Conservation (phyloP, 2,113 vertebrate genomes). For the Pantherophis guttatus region DNA sequence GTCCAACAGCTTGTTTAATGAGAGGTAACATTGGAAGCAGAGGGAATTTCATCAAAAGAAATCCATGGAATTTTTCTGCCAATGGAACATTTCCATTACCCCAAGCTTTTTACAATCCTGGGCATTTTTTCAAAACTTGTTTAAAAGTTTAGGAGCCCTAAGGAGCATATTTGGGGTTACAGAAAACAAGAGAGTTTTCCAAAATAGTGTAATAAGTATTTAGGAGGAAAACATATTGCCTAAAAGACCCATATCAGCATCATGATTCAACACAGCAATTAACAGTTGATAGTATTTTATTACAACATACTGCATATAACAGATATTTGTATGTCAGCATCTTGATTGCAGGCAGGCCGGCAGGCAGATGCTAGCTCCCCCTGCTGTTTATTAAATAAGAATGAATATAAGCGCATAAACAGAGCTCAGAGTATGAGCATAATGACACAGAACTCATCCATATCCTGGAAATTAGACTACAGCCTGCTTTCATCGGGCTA, state of each 20-base stretch:
- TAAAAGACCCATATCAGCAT: not conserved
- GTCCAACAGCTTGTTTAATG: not conserved
- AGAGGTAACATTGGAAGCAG: not conserved
- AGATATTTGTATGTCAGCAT: not conserved
- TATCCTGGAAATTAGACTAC: not conserved
- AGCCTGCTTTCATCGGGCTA: not conserved
- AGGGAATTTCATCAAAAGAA: not conserved
- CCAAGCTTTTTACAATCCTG: not conserved
- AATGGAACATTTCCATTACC: not conserved
- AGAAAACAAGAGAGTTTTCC: not conserved
- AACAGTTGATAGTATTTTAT: not conserved
- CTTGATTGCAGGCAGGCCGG: not conserved
- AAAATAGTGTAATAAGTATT: not conserved
- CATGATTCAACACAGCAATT: not conserved
- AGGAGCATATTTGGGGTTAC: not conserved
- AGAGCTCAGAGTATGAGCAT: not conserved
- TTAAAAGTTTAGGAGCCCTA: not conserved
- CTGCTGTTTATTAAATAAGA: not conserved
- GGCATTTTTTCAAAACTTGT: not conserved
- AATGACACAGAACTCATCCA: not conserved
- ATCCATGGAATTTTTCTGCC: not conserved
- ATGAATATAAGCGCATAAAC: not conserved
- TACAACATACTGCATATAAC: not conserved
- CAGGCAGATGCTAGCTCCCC: not conserved
- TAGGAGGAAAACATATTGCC: not conserved